Evolutionary conservation across 1,140 invertebrate genomes (phyloP).

Genomic region (Augochlora pura): DNA sequence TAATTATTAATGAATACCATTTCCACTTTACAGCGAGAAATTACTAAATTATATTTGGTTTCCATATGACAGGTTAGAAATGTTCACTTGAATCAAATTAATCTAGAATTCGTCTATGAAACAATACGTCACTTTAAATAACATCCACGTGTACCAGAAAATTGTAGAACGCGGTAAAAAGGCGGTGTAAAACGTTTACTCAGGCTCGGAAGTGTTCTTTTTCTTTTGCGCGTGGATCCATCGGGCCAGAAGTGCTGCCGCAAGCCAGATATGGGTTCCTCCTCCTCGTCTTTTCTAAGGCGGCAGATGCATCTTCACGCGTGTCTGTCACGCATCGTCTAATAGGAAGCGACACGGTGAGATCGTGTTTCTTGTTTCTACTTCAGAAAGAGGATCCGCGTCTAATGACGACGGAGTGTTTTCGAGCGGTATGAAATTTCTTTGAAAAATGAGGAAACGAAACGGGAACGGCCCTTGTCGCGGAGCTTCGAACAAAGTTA

Average conservation of each 20-base stretch:
- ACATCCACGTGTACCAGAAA: too few species aligned
- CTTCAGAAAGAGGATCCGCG: conserved; percentile 28
- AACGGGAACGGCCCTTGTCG: not conserved
- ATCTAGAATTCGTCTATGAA: too few species aligned
- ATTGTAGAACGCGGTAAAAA: not conserved
- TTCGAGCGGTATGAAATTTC: conserved; percentile 13
- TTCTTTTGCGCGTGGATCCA: not conserved
- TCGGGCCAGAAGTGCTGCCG: not conserved
- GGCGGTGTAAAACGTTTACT: not conserved
- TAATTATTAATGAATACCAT: too few species aligned
- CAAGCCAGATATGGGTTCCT: not conserved
- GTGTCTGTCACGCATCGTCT: conserved; percentile 27
- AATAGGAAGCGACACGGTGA: conserved; percentile 29
- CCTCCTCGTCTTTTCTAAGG: conserved; percentile 13
- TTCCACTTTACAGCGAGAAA: too few species aligned
- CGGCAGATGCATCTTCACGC: conserved; percentile 4
- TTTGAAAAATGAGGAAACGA: not conserved
- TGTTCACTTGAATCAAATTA: too few species aligned
- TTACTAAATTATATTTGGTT: too few species aligned
- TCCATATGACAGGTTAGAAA: too few species aligned
- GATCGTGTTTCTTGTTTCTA: conserved; percentile 25
- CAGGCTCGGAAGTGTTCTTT: not conserved
- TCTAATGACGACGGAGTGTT: not conserved
- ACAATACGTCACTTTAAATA: too few species aligned
- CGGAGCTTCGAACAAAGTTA: not conserved